Base-by-base conservation (phyloP, 2,113 vertebrate species). In the Blennius ocellaris region DNA sequence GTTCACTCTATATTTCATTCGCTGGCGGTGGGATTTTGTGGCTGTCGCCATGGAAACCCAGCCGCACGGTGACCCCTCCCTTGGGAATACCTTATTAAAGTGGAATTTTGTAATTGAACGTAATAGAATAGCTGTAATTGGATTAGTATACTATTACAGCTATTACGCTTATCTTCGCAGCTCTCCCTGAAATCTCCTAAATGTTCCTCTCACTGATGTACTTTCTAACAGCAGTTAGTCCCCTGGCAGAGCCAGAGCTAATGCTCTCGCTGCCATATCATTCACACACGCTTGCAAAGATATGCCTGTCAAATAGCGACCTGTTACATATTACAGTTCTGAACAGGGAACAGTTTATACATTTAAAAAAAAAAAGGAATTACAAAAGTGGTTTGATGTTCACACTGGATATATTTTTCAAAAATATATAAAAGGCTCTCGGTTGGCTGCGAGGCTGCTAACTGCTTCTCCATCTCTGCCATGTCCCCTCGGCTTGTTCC, bases 11-110 rank as follows among this genome's bases (percentile, higher is more conserved):
- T 78, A 69, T 88, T 88, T 86, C 68, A 85, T 84, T 83, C 66
- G 81, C 21, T 30, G 21, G 49, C 71, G 56, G 37, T 45, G 15
- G 65, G 50, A 73, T 70, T 75, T 61, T 15, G 64, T 15, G 64
- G 57, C 80, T 66, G 88, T 89, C 83, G 73, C 56, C 86, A 92
- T 78, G 82, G 91, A 74, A 88, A 88, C 85, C 7, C 8, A 38
- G 66, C 47, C 8, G 6, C 56, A 76, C 63, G 10, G 48, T 78
- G 77, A 87, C 79, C 81, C 85, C 69, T 72, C 85, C 80, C 64
- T 11, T 64, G 74, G 54, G 76, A 78, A 82, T 78, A 76, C 67
- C 66, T 75, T 77, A 87, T 89, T 87, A 90, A 89, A 87, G 77
- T 9, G 61, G 70, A 56, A 79, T 74, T 76, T 54, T 74, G 71